Base-by-base conservation (phyloP, 1,140 invertebrate genomes). In the Hyles euphorbiae region DNA sequence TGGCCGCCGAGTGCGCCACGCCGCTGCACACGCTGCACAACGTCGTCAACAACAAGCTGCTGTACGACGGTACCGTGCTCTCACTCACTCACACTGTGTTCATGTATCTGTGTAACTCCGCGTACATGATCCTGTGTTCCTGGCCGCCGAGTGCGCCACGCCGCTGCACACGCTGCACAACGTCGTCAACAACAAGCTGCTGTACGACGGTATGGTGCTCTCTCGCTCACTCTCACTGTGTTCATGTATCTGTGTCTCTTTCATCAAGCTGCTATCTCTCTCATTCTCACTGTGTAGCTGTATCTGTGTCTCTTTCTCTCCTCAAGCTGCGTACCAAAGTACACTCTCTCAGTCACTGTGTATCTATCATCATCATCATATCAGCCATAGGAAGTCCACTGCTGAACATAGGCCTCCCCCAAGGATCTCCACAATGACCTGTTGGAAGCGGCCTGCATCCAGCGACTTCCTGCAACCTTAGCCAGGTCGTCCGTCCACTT, bases 1-100 rank as follows among this genome's bases (percentile, higher is more conserved):
- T 93, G 3, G 85, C 88, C 0, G 88, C 88, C 5, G 93, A 94
- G 81, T 93, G 93, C 56, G 93, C 93, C 3, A 91, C 93, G 10
- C 92, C 93, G 2, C 72, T 94, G 53, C 68, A 92, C 63, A 93
- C 93, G 10, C 90, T 92, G 58, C 88, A 90, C 56, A 87, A 91
- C 32, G 90, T 91, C 36, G 68, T 91, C 10, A 60, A 89, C 55
- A 77, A 88, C 9, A 61, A 65, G 8, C 72, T 85, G 12, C 40
- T 77, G 5, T 90, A 90, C 72, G 72, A 88, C 56, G 73, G 91
- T 91, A 60, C 62, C 56, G 72, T 68, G 3, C 7, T 58, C 6
- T 6, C 34, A 8, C 5, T 44, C 40, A n/a, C 52, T 1, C 52
- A 5, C 10, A 1, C 34, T n/a, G 1, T n/a, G 34, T n/a, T n/a